These are phyloP conservation scores for Rhadina sibilatrix DNA, from an alignment of 2,113 vertebrate genomes.

Conservation along the genomic window DNA sequence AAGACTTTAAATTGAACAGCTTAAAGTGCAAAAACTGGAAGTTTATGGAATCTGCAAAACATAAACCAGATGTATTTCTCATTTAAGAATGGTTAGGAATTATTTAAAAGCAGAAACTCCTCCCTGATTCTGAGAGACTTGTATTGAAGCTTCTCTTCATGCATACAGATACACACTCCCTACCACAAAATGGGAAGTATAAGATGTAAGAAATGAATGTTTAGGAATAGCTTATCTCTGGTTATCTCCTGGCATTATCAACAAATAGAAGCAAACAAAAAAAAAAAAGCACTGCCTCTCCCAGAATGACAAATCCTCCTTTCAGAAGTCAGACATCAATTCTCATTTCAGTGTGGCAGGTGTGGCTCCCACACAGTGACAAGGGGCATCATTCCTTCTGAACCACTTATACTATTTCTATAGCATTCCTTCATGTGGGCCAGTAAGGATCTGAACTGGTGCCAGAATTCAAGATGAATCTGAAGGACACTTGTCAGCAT, in stretches of 20 bases:
- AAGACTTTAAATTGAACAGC: not conserved
- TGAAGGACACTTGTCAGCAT: not conserved
- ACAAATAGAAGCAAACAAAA: not conserved
- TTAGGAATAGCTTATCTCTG: not conserved
- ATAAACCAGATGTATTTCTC: not conserved
- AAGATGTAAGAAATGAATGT: fast-evolving
- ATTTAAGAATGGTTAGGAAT: not conserved
- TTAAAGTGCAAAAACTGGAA: not conserved
- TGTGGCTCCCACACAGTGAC: not conserved
- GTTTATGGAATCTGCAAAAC: not conserved
- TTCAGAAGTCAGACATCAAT: not conserved
- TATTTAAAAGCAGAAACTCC: not conserved
- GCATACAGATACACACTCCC: fast-evolving
- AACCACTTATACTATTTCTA: not conserved
- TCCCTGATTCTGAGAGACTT: not conserved
- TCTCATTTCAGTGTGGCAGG: not conserved
- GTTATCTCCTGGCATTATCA: not conserved
- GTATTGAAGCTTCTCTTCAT: not conserved
- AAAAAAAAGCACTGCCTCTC: not conserved
- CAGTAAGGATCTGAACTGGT: not conserved
- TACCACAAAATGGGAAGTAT: not conserved
- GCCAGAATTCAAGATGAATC: not conserved
- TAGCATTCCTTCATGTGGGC: not conserved
- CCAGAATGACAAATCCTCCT: not conserved
- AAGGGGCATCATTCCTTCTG: not conserved